Percentiles rank a stretch among this genome's conserved stretches.
Conservation (phyloP, 2,888 invertebrate genomes). For the Andrena praecox region DNA sequence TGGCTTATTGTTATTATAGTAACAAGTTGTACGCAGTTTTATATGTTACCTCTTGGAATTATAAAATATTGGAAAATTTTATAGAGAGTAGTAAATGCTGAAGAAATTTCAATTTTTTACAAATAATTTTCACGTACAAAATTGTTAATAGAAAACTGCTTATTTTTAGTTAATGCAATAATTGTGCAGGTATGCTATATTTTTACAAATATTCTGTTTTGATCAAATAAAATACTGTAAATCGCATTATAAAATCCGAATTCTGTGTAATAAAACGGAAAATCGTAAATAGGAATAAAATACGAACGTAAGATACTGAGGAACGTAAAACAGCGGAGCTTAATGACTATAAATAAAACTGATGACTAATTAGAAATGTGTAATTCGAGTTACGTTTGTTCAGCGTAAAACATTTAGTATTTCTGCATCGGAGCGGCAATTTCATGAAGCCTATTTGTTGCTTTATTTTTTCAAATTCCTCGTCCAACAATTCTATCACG, state of each 20-base stretch:
- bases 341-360: slow-evolving; percentile 33
- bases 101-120: background rate
- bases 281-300: background rate
- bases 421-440: background rate
- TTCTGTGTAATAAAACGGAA: background rate
- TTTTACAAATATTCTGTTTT: too few relatives aligned
- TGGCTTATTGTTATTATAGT: too few relatives aligned
- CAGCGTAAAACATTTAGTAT: background rate
- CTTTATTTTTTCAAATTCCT: background rate
- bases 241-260: too few relatives aligned
- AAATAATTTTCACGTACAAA: too few relatives aligned
- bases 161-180: background rate
- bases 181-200: too few relatives aligned
- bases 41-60: background rate
- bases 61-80: slow-evolving; percentile 1
- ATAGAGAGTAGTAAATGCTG: background rate
- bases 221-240: too few relatives aligned
- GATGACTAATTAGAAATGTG: slow-evolving; percentile 18
- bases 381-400: slow-evolving; percentile 17
- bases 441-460: background rate
- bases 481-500: too few relatives aligned
- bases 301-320: background rate
- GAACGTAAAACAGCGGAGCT: slow-evolving; percentile 13
- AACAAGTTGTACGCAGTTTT: background rate
- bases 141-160: too few relatives aligned